These are phyloP conservation scores for Ephestia elutella DNA, from an alignment of 1,140 invertebrate genomes.

Conservation along the genomic window DNA sequence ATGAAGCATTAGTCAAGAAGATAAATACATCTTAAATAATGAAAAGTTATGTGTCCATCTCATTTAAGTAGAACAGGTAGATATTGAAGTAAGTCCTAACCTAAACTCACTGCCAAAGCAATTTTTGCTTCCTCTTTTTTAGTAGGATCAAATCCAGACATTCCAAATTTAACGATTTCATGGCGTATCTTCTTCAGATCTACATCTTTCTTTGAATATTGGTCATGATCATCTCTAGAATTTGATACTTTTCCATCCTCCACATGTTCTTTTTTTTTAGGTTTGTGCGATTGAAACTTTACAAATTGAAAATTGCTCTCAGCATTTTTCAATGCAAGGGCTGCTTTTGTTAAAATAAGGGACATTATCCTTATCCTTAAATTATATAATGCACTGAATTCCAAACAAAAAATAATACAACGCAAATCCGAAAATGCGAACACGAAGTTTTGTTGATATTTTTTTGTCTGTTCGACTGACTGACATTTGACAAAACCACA, in stretches of 20 bases:
- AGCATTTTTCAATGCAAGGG: conserved; percentile 64
- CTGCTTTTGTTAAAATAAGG: conserved; percentile 72
- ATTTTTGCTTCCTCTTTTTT: conserved; percentile 78
- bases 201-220: conserved; percentile 51
- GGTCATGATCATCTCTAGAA: conserved; percentile 15
- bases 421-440: no score
- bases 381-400: background rate
- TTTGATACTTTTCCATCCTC: conserved; percentile 29
- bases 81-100: no score
- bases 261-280: conserved; percentile 53
- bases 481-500: no score
- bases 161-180: conserved; percentile 81
- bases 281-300: conserved; percentile 71
- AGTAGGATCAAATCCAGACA: conserved; percentile 76
- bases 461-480: no score
- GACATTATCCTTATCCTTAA: conserved; percentile 37
- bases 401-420: no score
- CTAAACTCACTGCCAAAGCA: conserved; percentile 78
- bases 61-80: no score
- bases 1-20: no score
- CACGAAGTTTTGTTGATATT: no score
- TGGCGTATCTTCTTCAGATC: conserved; percentile 77
- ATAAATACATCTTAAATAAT: no score
- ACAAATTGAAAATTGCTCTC: conserved; percentile 66
- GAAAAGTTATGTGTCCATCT: no score